These are phyloP conservation scores for Spheniscus humboldti DNA, from an alignment of 2,797 vertebrate genomes.

Conservation along the genomic window DNA sequence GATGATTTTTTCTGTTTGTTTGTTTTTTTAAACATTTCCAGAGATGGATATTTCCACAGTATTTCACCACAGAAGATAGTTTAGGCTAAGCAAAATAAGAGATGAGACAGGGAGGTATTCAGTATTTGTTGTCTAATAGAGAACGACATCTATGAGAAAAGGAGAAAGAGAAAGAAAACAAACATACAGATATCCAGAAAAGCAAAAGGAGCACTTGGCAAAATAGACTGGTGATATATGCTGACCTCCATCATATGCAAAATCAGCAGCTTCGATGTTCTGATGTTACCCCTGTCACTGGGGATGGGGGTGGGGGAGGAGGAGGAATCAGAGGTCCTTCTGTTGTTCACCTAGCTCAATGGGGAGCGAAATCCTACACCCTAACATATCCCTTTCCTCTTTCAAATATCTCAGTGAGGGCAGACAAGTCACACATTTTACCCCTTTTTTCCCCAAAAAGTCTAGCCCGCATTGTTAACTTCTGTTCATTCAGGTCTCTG, in stretches of 20 bases:
- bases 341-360: not conserved
- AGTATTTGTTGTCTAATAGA: not conserved
- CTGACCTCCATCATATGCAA: not conserved
- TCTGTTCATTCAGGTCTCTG: not conserved
- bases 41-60: not conserved
- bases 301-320: not conserved
- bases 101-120: not conserved
- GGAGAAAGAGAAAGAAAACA: not conserved
- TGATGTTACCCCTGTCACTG: not conserved
- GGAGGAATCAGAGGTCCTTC: not conserved
- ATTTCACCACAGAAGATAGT: not conserved
- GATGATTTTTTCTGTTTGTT: not conserved
- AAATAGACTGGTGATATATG: not conserved
- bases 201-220: not conserved
- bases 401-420: not conserved
- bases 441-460: not conserved
- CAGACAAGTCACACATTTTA: not conserved
- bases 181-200: not conserved
- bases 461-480: not conserved
- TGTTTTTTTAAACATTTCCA: not conserved
- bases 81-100: not conserved
- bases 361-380: not conserved
- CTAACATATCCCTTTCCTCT: not conserved
- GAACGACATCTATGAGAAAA: not conserved
- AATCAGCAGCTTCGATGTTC: not conserved